phyloP scores from a whole-genome alignment of 2,797 vertebrate genomes.

The Rallus crepitans region DNA sequence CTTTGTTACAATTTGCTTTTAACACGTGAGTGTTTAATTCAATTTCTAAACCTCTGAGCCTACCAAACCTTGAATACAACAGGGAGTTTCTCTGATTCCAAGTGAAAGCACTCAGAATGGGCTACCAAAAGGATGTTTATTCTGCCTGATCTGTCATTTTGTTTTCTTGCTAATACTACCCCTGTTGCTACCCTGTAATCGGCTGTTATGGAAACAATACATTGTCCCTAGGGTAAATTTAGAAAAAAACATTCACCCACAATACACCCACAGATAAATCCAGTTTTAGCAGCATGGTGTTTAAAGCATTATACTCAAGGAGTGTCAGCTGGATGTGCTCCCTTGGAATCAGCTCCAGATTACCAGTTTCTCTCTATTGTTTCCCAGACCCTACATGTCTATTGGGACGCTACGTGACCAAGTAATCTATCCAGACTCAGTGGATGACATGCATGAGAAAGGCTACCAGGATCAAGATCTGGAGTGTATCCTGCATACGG shows the following conservation, averaged over 20 bases:
- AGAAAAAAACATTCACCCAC: slow-evolving; percentile 20
- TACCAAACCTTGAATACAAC: background rate
- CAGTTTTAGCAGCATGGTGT: background rate
- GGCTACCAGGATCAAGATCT: slow-evolving; percentile 90
- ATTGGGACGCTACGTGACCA: slow-evolving; percentile 94
- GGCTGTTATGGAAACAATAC: slow-evolving; percentile 21
- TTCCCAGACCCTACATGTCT: slow-evolving; percentile 95
- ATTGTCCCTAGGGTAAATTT: background rate
- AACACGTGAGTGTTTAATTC: background rate
- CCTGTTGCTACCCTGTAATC: slow-evolving; percentile 14
- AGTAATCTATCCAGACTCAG: slow-evolving; percentile 96
- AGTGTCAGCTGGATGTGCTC: background rate
- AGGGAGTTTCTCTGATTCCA: background rate
- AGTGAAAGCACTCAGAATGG: background rate
- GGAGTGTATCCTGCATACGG: slow-evolving; percentile 90
- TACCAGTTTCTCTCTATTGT: background rate
- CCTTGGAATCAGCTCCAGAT: background rate
- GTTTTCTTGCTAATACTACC: background rate
- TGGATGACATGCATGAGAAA: slow-evolving; percentile 92
- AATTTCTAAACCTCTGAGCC: background rate
- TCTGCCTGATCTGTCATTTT: slow-evolving; percentile 2
- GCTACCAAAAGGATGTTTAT: background rate
- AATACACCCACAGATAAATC: background rate
- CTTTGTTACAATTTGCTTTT: background rate
- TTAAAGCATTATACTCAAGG: slow-evolving; percentile 4